A percentile compares a stretch with the other conserved stretches of the same genome.
These are phyloP conservation scores for Heliothis subflexa DNA, from an alignment of 1,140 invertebrate species.

Conservation along the genomic window DNA sequence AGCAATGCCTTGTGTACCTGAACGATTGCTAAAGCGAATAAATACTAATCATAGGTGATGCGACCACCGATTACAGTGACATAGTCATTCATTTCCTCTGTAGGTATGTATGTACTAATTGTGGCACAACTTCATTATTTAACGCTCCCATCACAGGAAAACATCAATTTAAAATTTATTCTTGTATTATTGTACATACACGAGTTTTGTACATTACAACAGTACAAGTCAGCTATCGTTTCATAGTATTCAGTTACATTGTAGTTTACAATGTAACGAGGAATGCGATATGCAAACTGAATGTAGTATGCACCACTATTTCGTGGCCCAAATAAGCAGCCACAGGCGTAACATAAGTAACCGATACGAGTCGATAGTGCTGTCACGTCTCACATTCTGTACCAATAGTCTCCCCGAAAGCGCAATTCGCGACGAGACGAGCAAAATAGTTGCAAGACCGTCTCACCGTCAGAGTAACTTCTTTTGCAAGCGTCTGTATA, in stretches of 20 bases:
- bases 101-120: constrained; percentile 3
- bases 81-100: constrained; percentile 25
- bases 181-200: too few relatives aligned
- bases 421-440: constrained; percentile 25
- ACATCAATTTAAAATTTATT: too few relatives aligned
- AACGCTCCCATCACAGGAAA: too few relatives aligned
- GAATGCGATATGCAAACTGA: constrained; percentile 42
- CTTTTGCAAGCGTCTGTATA: constrained; percentile 25
- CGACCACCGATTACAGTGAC: constrained; percentile 10
- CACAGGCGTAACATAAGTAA: constrained; percentile 47
- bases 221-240: constrained; percentile 1
- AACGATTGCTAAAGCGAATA: constrained; percentile 22
- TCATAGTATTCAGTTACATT: constrained; percentile 15
- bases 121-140: background rate
- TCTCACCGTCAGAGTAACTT: constrained; percentile 20
- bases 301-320: constrained; percentile 6
- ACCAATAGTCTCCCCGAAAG: constrained; percentile 23
- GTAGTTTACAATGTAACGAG: constrained; percentile 13
- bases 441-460: constrained; percentile 19
- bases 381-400: constrained; percentile 41
- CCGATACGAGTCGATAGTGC: constrained; percentile 24
- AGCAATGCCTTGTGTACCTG: background rate
- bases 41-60: background rate
- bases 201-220: too few relatives aligned
- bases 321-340: constrained; percentile 47